Percentiles rank a stretch among this genome's conserved stretches.
Evolutionary conservation across 2,113 vertebrate genomes (phyloP).

Genomic region (Hypanus sabinus): DNA sequence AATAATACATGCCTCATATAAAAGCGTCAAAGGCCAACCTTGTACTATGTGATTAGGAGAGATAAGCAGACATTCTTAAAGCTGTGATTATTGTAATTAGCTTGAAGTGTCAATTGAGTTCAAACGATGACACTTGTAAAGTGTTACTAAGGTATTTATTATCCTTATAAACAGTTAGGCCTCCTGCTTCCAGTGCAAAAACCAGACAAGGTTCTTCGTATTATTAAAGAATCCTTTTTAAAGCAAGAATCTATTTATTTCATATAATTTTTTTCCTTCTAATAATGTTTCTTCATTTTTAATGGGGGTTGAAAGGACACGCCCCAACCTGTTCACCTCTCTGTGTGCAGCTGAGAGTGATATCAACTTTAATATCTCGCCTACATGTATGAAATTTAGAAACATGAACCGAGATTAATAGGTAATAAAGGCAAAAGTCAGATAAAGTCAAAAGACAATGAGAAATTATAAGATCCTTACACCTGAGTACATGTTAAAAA

Average conservation of each 20-base stretch:
- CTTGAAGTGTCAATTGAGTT: constrained; percentile 70
- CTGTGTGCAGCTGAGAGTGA: not conserved
- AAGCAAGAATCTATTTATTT: constrained; percentile 26
- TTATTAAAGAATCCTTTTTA: constrained; percentile 27
- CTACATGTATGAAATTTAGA: constrained; percentile 19
- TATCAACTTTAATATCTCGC: constrained; percentile 20
- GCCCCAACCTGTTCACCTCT: not conserved
- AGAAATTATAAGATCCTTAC: not conserved
- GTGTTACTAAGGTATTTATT: constrained; percentile 74
- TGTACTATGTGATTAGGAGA: constrained; percentile 84
- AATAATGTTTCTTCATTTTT: constrained; percentile 17
- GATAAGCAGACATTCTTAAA: constrained; percentile 90
- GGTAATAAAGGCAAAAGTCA: not conserved
- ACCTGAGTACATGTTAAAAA: not conserved
- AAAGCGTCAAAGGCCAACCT: constrained; percentile 47
- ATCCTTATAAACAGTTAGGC: constrained; percentile 72
- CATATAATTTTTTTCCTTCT: constrained; percentile 28
- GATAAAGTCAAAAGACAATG: not conserved
- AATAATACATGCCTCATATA: constrained; percentile 83
- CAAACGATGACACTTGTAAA: constrained; percentile 68
- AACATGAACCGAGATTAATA: constrained; percentile 11
- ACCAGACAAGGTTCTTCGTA: constrained; percentile 21
- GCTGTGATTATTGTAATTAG: constrained; percentile 98
- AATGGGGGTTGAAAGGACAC: not conserved
- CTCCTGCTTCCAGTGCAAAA: constrained; percentile 4